Evolutionary conservation across 2,113 vertebrate genomes (phyloP).

Genomic region (Odocoileus hemionus): DNA sequence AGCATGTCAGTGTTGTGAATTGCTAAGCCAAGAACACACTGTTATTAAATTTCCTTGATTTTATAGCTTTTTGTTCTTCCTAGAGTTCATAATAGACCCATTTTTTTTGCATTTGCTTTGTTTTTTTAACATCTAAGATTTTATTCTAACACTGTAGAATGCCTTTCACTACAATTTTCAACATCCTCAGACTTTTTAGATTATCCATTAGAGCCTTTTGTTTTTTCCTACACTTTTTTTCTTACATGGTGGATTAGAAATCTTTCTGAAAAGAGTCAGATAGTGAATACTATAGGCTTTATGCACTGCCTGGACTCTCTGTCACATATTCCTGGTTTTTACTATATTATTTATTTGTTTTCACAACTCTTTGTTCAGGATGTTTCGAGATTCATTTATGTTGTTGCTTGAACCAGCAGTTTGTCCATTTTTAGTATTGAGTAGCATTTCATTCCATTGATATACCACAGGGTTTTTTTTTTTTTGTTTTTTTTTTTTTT

Average conservation of each 20-base stretch:
- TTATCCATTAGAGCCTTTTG: not conserved
- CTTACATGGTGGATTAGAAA: not conserved
- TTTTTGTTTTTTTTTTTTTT: not conserved
- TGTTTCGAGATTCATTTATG: not conserved
- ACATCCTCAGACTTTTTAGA: too few relatives aligned
- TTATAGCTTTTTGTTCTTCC: not conserved
- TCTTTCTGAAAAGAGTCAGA: not conserved
- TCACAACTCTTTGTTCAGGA: not conserved
- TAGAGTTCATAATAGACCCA: not conserved
- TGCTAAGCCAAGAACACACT: not conserved
- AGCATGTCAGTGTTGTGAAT: not conserved
- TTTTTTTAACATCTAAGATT: not conserved
- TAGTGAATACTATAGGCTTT: not conserved
- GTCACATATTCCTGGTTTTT: not conserved
- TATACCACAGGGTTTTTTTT: not conserved
- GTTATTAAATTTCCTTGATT: not conserved
- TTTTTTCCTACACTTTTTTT: not conserved
- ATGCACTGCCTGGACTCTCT: not conserved
- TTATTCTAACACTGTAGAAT: not conserved
- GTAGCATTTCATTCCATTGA: not conserved
- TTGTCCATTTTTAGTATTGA: not conserved
- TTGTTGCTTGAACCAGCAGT: not conserved
- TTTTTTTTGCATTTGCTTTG: not conserved
- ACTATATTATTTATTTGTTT: not conserved
- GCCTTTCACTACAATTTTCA: not conserved